Conservation (phyloP, 2,797 vertebrate genomes). For the Smutsia gigantea region DNA sequence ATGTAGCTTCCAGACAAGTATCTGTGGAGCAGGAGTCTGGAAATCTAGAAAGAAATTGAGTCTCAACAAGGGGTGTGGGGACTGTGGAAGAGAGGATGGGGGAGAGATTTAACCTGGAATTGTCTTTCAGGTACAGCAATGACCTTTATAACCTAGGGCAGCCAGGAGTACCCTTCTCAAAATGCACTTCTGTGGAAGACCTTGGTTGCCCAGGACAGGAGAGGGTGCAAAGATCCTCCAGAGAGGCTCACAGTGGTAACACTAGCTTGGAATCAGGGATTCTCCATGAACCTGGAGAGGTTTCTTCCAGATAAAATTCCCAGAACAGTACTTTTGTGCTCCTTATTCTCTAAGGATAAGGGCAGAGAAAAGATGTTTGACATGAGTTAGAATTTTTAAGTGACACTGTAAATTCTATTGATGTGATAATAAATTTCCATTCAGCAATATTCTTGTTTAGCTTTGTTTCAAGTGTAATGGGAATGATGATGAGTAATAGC, state of each 20-base stretch:
- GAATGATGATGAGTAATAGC: constrained; percentile 69
- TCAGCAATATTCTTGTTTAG: constrained; percentile 72
- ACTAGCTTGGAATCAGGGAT: neutral
- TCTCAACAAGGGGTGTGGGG: neutral
- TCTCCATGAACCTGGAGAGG: neutral
- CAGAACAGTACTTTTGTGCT: neutral
- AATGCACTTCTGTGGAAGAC: neutral
- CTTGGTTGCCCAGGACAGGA: neutral
- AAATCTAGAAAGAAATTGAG: constrained; percentile 4
- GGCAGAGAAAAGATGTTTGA: constrained; percentile 7
- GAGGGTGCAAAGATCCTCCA: neutral
- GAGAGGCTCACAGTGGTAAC: neutral
- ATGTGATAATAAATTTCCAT: constrained; percentile 69
- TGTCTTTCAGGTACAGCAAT: neutral
- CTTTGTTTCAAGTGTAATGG: constrained; percentile 65
- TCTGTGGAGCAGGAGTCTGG: neutral
- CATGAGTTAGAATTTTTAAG: constrained; percentile 33
- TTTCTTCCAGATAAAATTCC: constrained; percentile 36
- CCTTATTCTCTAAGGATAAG: neutral
- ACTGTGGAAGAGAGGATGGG: neutral
- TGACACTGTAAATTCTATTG: constrained; percentile 57
- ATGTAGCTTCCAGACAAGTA: neutral
- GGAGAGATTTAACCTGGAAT: neutral
- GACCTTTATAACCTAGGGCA: neutral
- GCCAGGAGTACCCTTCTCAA: neutral